phyloP scores from a whole-genome alignment of 2,797 vertebrate species.

The Sebastes taczanowskii region DNA sequence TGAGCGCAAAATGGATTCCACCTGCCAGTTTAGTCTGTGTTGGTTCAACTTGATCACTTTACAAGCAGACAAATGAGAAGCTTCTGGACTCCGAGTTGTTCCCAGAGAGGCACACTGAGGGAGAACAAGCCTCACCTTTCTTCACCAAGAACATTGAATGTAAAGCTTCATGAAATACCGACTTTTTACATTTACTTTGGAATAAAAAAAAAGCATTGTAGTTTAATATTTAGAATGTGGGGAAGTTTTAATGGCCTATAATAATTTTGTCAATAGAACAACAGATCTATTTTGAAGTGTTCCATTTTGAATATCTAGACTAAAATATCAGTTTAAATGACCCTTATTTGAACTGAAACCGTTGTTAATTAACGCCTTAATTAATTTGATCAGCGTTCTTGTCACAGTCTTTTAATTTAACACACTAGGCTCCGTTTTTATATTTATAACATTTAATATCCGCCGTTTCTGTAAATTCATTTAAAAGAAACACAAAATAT shows the following conservation, averaged over 20 bases:
- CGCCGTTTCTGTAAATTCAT: not conserved
- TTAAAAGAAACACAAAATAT: not conserved
- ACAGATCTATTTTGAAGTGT: not conserved
- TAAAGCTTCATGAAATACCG: not conserved
- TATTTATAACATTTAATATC: not conserved
- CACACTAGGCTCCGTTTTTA: not conserved
- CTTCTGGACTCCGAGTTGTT: not conserved
- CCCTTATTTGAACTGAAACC: not conserved
- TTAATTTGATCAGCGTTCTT: not conserved
- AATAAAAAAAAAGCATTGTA: not conserved
- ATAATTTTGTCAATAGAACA: not conserved
- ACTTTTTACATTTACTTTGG: not conserved
- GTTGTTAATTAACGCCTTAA: not conserved
- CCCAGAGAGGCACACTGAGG: not conserved
- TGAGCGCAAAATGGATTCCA: constrained; percentile 21
- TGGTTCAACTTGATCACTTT: constrained; percentile 34
- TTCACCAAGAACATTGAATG: not conserved
- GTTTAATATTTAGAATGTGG: not conserved
- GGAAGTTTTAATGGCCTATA: not conserved
- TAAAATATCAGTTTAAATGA: not conserved
- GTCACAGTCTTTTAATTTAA: not conserved
- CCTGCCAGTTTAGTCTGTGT: constrained; percentile 20
- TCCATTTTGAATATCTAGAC: not conserved
- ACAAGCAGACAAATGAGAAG: constrained; percentile 29
- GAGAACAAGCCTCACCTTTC: not conserved